phyloP scores from a whole-genome alignment of 2,797 vertebrate species.

The Chelonia mydas region DNA sequence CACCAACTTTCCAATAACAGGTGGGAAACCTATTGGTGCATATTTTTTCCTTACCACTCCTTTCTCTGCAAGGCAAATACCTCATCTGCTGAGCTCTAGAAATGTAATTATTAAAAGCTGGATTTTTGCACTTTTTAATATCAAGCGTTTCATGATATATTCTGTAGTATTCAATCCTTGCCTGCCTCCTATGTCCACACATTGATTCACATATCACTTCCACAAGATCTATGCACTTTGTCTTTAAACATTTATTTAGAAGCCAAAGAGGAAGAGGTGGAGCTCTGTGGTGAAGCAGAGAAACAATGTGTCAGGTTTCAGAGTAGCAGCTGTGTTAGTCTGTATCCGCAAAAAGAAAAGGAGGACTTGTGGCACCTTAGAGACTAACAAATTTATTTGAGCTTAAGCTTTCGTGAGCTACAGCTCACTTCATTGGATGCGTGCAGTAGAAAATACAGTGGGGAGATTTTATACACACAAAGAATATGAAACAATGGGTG shows the following conservation, averaged over 20 bases:
- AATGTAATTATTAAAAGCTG: background rate
- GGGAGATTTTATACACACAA: too few species aligned
- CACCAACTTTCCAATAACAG: background rate
- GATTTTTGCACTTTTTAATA: background rate
- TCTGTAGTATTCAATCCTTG: background rate
- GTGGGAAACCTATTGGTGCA: background rate
- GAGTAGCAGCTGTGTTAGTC: too few species aligned
- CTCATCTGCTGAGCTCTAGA: background rate
- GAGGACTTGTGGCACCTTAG: too few species aligned
- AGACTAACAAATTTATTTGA: too few species aligned
- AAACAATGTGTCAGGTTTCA: background rate
- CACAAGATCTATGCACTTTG: background rate
- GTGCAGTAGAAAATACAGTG: too few species aligned
- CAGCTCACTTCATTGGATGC: too few species aligned
- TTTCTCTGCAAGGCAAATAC: background rate
- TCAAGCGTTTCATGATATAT: background rate
- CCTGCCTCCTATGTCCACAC: background rate
- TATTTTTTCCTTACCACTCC: background rate
- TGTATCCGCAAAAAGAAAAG: too few species aligned
- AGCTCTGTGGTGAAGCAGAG: background rate
- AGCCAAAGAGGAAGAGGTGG: background rate
- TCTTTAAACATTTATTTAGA: background rate
- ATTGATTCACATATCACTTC: background rate
- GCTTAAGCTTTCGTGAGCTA: too few species aligned
- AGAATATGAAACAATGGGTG: too few species aligned